Evolutionary conservation across 2,888 invertebrate genomes (phyloP).

Genomic region (Oscheius sp.): DNA sequence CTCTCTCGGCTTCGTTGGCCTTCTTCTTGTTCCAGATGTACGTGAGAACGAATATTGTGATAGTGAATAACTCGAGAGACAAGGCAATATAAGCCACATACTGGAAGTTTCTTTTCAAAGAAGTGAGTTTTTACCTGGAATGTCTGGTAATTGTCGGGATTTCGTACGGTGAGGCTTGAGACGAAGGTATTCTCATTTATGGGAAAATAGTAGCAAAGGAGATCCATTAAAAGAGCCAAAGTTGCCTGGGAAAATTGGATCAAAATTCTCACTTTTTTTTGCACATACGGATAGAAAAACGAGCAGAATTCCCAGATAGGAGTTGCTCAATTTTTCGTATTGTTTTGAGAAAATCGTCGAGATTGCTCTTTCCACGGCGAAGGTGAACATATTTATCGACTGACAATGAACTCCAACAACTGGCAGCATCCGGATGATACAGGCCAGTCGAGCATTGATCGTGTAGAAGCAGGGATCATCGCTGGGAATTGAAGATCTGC

Average conservation of each 20-base stretch:
- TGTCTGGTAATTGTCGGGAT: background rate
- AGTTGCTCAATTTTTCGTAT: background rate
- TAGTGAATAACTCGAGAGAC: background rate
- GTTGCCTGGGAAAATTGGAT: background rate
- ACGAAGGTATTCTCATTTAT: background rate
- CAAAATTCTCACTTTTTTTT: background rate
- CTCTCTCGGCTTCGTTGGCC: background rate
- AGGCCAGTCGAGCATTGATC: background rate
- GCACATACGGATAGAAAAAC: constrained; percentile 1
- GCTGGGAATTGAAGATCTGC: background rate
- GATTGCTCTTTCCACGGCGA: constrained; percentile 10
- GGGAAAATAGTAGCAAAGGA: background rate
- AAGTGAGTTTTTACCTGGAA: background rate
- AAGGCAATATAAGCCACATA: background rate
- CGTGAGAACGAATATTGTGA: background rate
- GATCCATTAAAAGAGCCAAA: background rate
- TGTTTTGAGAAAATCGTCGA: background rate
- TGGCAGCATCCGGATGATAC: background rate
- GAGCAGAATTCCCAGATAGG: background rate
- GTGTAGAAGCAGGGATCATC: background rate
- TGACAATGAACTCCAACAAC: constrained; percentile 1
- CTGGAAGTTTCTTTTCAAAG: background rate
- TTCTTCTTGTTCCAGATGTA: background rate
- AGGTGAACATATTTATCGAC: constrained; percentile 13
- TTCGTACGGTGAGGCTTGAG: background rate